A percentile compares a stretch with the other conserved stretches of the same genome.
phyloP scores from a whole-genome alignment of 2,113 vertebrate species.

The Cebidichthys violaceus region DNA sequence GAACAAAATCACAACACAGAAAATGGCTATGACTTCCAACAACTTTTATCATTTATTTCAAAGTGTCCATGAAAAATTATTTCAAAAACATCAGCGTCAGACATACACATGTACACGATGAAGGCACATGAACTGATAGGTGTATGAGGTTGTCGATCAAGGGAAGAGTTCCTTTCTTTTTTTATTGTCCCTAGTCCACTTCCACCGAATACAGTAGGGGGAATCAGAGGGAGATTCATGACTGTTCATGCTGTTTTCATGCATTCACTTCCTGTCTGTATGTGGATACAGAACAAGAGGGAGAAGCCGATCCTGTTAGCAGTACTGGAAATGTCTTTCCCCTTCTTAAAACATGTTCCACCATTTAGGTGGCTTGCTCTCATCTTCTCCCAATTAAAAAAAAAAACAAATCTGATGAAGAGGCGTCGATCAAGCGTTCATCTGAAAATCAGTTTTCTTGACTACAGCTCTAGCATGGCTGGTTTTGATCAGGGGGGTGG shows the following conservation, averaged over 20 bases:
- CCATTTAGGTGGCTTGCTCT: not conserved
- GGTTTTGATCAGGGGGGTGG: constrained; percentile 42
- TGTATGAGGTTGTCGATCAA: constrained; percentile 48
- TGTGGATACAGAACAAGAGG: constrained; percentile 16
- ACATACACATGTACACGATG: constrained; percentile 82
- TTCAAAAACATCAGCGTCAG: constrained; percentile 78
- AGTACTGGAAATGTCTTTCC: not conserved
- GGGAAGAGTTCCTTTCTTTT: constrained; percentile 11
- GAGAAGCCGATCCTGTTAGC: constrained; percentile 1
- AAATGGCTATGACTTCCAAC: constrained; percentile 62
- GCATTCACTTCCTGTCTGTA: constrained; percentile 34
- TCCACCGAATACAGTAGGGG: constrained; percentile 3
- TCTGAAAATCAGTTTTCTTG: not conserved
- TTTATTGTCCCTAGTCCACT: constrained; percentile 19
- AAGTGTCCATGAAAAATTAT: constrained; percentile 81
- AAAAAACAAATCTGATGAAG: constrained; percentile 15
- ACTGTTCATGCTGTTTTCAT: constrained; percentile 42
- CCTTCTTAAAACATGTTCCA: constrained; percentile 16
- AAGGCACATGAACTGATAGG: constrained; percentile 91
- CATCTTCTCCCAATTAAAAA: constrained; percentile 10
- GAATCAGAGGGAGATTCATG: constrained; percentile 18
- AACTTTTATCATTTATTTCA: constrained; percentile 84
- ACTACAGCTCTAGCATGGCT: constrained; percentile 22
- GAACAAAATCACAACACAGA: constrained; percentile 52
- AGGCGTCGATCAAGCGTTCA: not conserved